Base-by-base conservation (phyloP, 1,140 invertebrate species). In the Drosophila melanogaster region DNA sequence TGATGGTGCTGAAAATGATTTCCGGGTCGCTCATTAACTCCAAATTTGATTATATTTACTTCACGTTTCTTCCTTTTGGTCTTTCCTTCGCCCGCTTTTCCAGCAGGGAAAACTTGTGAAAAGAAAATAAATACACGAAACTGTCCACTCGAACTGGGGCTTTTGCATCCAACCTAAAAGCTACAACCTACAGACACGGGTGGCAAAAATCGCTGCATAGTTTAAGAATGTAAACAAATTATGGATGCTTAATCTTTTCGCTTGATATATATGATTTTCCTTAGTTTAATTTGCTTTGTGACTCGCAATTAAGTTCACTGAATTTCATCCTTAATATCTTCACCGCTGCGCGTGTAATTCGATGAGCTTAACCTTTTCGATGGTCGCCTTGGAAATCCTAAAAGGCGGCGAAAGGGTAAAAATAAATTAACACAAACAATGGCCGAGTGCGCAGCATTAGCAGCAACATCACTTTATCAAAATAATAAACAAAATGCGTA, bases 11-110 rank as follows among this genome's bases (percentile, higher is more conserved):
- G 60, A 54, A 84, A 79, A 79, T 79, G 40, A 79, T 84, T 84
- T 84, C 81, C 81, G 77, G 81, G 65, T 37, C 65, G 71, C 76
- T 83, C 80, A 84, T 84, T 79, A 84, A 84, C 71, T 83, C 54
- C 57, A 79, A 83, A 83, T 79, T 84, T 77, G 58, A 79, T 84
- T 76, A 74, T 83, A 83, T 83, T 83, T 79, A 83, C 62, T 83
- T 76, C 24, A 33, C 6, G 14, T 12, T 12, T 59, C 17, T 10
- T 10, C 54, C 22, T n/a, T 40, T 30, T 3, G 5, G 3, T 12
- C n/a, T 24, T 37, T 17, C 10, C 17, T 35, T 41, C 19, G 24
- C 8, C 11, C 7, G 7, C 15, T 33, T 35, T 51, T 30, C n/a
- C 24, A 17, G 26, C 60, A 8, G 8, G n/a, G 7, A 54, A 17